phyloP scores from a whole-genome alignment of 2,888 invertebrate species.

The Cheilosia variabilis region DNA sequence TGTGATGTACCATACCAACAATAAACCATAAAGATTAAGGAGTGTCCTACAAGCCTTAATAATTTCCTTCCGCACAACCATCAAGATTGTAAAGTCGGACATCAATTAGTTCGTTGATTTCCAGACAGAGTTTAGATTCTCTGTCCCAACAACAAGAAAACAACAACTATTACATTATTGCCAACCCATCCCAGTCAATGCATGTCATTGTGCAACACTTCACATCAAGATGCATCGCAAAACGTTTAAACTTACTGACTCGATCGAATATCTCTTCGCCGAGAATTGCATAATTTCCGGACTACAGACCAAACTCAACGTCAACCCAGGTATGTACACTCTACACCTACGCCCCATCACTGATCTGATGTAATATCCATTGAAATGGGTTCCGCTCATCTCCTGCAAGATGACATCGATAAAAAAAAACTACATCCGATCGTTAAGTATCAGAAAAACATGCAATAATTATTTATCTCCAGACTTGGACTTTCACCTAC shows the following conservation, averaged over 20 bases:
- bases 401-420: conserved; percentile 48
- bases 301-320: conserved; percentile 47
- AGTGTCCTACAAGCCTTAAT: too few species aligned
- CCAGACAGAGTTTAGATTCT: conserved; percentile 8
- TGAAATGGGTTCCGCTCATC: conserved; percentile 30
- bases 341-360: conserved; percentile 7
- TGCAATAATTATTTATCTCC: background rate
- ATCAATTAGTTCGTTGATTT: background rate
- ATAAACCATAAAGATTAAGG: too few species aligned
- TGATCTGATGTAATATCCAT: conserved; percentile 52
- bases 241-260: conserved; percentile 15
- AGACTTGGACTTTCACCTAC: conserved; percentile 47
- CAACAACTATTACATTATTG: conserved; percentile 3
- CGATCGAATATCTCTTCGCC: conserved; percentile 6
- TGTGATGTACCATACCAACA: too few species aligned
- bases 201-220: conserved; percentile 27
- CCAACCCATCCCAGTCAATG: conserved; percentile 30
- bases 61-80: too few species aligned
- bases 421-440: conserved; percentile 18
- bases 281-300: conserved; percentile 65
- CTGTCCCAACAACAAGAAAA: conserved; percentile 1
- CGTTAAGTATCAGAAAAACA: conserved; percentile 4
- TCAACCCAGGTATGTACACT: conserved; percentile 25
- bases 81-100: too few species aligned
- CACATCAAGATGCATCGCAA: conserved; percentile 33